Percentiles rank a stretch among this genome's conserved stretches.
These are phyloP conservation scores for Eutolmus rufibarbis DNA, from an alignment of 2,888 invertebrate species.

Conservation along the genomic window DNA sequence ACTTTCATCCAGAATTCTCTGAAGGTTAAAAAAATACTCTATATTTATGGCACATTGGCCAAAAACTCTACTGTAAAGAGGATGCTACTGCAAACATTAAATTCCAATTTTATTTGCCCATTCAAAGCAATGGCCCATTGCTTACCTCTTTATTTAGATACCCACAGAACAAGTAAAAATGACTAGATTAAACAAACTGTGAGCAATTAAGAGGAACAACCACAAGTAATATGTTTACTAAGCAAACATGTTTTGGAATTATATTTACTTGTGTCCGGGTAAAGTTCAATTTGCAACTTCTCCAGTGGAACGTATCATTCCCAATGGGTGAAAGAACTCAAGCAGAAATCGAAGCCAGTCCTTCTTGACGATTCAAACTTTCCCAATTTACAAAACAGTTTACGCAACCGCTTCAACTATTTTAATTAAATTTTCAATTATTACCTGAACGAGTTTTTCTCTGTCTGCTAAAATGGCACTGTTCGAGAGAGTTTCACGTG, in stretches of 20 bases:
- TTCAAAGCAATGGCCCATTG: background rate
- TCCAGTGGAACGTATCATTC: background rate
- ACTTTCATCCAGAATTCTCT: background rate
- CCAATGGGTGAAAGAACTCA: conserved; percentile 10
- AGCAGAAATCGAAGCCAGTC: background rate
- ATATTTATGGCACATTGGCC: background rate
- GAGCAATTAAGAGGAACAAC: background rate
- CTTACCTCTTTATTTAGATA: background rate
- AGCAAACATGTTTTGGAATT: background rate
- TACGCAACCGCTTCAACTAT: background rate
- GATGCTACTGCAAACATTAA: background rate
- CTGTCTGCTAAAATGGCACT: background rate
- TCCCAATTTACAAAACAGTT: conserved; percentile 24
- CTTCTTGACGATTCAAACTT: background rate
- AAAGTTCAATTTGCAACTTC: background rate
- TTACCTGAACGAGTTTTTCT: background rate
- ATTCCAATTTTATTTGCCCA: background rate
- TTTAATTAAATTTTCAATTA: conserved; percentile 23
- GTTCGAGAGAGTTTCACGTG: background rate
- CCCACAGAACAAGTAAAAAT: background rate
- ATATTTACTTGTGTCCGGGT: background rate
- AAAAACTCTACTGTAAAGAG: background rate
- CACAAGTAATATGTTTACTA: background rate
- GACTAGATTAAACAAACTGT: background rate
- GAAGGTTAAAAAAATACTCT: background rate